Evolutionary conservation across 1,140 invertebrate species (phyloP), one percentile per base, ranked within the genome.

Genomic region (Drosophila murphyi): DNA sequence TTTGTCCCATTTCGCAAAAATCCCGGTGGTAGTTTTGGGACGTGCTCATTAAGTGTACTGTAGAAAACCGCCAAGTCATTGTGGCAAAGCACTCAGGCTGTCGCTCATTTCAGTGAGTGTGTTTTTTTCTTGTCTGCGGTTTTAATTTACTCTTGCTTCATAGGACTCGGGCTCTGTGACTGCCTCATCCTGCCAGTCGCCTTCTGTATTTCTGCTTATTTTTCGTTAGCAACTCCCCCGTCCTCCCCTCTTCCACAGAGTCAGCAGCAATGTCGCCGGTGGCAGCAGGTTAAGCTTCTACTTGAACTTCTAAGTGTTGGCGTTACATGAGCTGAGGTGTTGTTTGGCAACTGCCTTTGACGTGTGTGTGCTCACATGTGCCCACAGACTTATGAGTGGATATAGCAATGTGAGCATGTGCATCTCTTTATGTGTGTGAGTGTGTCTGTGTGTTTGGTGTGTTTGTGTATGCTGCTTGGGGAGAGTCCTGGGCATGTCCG

Each of bases 251-350:
- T 65, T 51, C 57, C 50, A 56, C 60, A 70, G 47, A 72, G 65
- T 76, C 80, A 72, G 47, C 20, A 20, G 78, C 76, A 69, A 76
- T 85, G 86, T 79, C 70, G 82, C 82, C 79, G 82, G 4, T 61
- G 79, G 82, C 79, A 82, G 82, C 82, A 87, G 82, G 82, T 86
- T 86, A 86, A 87, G 82, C 78, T 76, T 79, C 82, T 79, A 82
- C 82, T 86, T 86, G 82, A 87, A 86, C 82, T 78, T 79, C 79
- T 77, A 82, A 86, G 82, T 86, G 82, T 82, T 82, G 82, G 78
- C 80, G 79, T 79, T 76, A 87, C 82, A 86, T 56, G 82, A 82
- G 62, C 79, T 76, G 72, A 86, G 82, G 82, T 86, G 82, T 86
- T 82, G 78, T 87, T 82, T 78, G 82, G 82, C 82, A 87, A 78